These are phyloP conservation scores for Serinus canaria DNA, from an alignment of 2,113 vertebrate species.

Conservation along the genomic window DNA sequence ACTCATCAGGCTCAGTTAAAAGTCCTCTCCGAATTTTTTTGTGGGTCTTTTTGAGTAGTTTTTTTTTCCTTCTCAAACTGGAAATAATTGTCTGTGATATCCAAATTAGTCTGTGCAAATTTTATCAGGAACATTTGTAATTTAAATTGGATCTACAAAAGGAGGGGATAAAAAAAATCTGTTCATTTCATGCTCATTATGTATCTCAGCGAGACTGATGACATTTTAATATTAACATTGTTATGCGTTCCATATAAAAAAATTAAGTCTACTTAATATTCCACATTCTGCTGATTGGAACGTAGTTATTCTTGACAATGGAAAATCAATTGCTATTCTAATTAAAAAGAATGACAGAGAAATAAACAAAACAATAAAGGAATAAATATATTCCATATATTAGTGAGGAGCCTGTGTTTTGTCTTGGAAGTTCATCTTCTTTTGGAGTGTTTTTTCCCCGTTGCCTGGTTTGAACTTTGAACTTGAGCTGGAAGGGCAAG, in stretches of 20 bases:
- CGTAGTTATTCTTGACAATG: slow-evolving; percentile 25
- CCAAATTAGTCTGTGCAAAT: slow-evolving; percentile 39
- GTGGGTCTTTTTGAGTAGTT: neutral
- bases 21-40: neutral
- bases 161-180: neutral
- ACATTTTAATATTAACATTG: slow-evolving; percentile 63
- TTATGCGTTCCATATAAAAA: slow-evolving; percentile 29
- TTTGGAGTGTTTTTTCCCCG: neutral
- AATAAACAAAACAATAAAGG: slow-evolving; percentile 33
- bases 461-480: neutral
- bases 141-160: slow-evolving; percentile 63
- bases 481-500: neutral
- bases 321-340: slow-evolving; percentile 48
- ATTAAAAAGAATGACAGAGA: slow-evolving; percentile 30
- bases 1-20: accelerated
- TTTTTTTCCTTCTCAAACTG: neutral
- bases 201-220: slow-evolving; percentile 48
- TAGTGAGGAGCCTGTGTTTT: neutral
- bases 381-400: neutral
- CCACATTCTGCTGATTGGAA: slow-evolving; percentile 45
- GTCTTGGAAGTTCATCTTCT: neutral
- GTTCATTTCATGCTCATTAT: slow-evolving; percentile 68
- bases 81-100: slow-evolving; percentile 49
- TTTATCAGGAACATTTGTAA: slow-evolving; percentile 64
- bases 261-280: slow-evolving; percentile 51